These are phyloP conservation scores for Melanotaenia trifasciata DNA, from an alignment of 2,797 vertebrate species.

Conservation along the genomic window DNA sequence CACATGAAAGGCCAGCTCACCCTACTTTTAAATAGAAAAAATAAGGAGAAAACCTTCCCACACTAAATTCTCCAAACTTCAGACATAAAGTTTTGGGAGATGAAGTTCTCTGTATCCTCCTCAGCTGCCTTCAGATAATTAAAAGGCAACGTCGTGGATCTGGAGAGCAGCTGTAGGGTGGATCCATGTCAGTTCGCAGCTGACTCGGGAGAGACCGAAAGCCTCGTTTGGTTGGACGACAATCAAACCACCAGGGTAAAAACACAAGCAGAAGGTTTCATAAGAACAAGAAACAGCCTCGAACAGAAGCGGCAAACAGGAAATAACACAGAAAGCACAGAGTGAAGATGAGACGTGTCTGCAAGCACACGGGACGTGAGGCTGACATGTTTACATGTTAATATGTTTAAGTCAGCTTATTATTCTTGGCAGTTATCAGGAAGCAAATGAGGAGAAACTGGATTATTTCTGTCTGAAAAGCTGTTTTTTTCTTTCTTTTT, in stretches of 20 bases:
- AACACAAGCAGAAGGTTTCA: not conserved
- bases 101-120: conserved; percentile 24
- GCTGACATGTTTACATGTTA: not conserved
- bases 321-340: not conserved
- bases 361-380: not conserved
- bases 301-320: not conserved
- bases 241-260: conserved; percentile 39
- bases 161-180: conserved; percentile 75
- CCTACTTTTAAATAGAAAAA: not conserved
- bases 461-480: too few species aligned
- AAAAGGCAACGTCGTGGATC: conserved; percentile 62
- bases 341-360: not conserved
- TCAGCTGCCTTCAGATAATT: conserved; percentile 72
- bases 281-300: not conserved
- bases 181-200: conserved; percentile 52
- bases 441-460: not conserved
- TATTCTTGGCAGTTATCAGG: not conserved
- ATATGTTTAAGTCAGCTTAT: not conserved
- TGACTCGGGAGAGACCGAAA: conserved; percentile 49
- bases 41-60: conserved; percentile 42
- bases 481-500: too few species aligned
- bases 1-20: not conserved
- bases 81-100: conserved; percentile 32
- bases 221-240: conserved; percentile 26
- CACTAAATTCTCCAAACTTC: conserved; percentile 25